Evolutionary conservation across 2,113 vertebrate genomes (phyloP).

Genomic region (Nothobranchius furzeri): DNA sequence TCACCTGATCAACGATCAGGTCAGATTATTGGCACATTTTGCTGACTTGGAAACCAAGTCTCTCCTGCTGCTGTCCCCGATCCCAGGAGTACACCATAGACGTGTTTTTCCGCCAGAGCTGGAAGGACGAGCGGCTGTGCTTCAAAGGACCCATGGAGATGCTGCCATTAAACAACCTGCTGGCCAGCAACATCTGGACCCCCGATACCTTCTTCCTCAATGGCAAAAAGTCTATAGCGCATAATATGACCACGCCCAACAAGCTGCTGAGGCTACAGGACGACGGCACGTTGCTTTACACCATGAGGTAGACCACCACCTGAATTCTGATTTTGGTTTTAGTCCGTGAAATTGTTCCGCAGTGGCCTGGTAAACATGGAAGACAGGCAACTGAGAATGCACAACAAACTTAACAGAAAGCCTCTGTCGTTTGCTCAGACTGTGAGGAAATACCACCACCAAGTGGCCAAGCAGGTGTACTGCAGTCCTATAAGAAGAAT

Average conservation of each 20-base stretch:
- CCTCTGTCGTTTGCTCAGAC: not conserved
- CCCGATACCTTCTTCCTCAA: constrained; percentile 80
- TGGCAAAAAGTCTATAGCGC: constrained; percentile 77
- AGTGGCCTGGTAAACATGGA: not conserved
- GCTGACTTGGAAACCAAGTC: not conserved
- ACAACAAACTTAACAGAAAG: not conserved
- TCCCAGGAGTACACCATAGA: constrained; percentile 78
- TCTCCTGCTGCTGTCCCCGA: not conserved
- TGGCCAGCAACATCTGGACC: constrained; percentile 80
- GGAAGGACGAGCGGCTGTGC: constrained; percentile 77
- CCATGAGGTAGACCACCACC: constrained; percentile 66
- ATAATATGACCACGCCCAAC: constrained; percentile 82
- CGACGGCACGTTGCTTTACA: constrained; percentile 77
- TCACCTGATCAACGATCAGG: no score
- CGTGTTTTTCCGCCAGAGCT: constrained; percentile 79
- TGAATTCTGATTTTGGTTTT: no score
- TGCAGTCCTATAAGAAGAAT: not conserved
- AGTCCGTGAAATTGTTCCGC: no score
- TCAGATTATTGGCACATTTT: no score
- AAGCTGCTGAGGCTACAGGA: constrained; percentile 77
- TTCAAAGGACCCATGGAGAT: constrained; percentile 78
- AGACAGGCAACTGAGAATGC: not conserved
- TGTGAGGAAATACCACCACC: constrained; percentile 48
- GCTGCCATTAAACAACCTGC: constrained; percentile 77
- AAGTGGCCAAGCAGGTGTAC: constrained; percentile 34